These are phyloP conservation scores for Nymphalis polychloros DNA, from an alignment of 2,888 invertebrate species.

Conservation along the genomic window DNA sequence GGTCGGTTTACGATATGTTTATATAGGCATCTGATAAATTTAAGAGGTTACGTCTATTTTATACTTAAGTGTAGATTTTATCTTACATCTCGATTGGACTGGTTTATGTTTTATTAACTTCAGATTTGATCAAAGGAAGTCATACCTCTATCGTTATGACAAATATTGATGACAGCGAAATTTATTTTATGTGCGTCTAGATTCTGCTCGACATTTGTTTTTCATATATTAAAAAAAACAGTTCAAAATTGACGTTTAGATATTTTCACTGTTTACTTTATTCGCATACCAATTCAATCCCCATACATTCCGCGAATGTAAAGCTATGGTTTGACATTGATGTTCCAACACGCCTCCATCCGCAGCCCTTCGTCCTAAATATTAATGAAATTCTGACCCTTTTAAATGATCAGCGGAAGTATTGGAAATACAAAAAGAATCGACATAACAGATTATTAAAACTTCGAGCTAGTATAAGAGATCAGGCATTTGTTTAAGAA, in stretches of 20 bases:
- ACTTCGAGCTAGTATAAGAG: not conserved
- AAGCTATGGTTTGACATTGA: constrained; percentile 4
- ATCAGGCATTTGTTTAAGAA: not conserved
- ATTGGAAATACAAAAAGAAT: constrained; percentile 2
- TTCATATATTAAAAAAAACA: too few species aligned
- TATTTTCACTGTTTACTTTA: not conserved
- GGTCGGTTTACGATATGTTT: constrained; percentile 43
- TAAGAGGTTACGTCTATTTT: constrained; percentile 13
- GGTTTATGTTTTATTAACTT: constrained; percentile 10
- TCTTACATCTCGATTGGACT: constrained; percentile 15
- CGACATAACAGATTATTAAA: not conserved
- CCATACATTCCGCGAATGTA: constrained; percentile 6
- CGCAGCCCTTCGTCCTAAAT: constrained; percentile 21
- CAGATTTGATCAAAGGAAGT: constrained; percentile 5
- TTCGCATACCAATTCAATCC: not conserved
- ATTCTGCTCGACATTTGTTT: not conserved
- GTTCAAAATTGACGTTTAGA: too few species aligned
- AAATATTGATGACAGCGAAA: not conserved
- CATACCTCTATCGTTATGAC: constrained; percentile 3
- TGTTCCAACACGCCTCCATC: constrained; percentile 17
- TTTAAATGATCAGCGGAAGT: constrained; percentile 6
- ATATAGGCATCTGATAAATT: constrained; percentile 31
- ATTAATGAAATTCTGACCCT: constrained; percentile 11
- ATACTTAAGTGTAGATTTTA: constrained; percentile 16
- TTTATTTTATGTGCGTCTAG: not conserved